Evolutionary conservation across 2,888 invertebrate genomes (phyloP).

Genomic region (Melieria omissa): DNA sequence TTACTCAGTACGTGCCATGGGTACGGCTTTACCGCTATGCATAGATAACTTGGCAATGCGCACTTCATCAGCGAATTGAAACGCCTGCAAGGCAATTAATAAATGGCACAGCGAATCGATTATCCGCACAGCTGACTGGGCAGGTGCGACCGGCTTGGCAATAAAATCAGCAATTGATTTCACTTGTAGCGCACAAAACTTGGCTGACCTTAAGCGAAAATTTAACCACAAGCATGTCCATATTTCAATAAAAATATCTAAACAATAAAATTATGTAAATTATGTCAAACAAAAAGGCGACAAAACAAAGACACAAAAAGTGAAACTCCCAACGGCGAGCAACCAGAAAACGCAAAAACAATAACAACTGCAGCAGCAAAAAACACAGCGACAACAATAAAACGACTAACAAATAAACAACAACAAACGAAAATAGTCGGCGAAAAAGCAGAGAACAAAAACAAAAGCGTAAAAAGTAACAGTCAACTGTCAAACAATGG

Average conservation of each 20-base stretch:
- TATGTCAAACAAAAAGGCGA: conserved; percentile 18
- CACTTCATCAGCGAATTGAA: neutral
- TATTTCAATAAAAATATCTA: conserved; percentile 24
- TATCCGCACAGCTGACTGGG: too few species aligned
- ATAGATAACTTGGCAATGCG: too few species aligned
- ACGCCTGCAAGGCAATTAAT: conserved; percentile 2
- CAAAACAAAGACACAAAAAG: conserved; percentile 21
- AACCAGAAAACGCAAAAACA: conserved; percentile 16
- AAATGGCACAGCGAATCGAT: neutral
- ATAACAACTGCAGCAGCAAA: conserved; percentile 10
- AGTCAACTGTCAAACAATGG: neutral
- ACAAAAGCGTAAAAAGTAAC: neutral
- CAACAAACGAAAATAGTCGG: neutral
- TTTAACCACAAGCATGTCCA: neutral
- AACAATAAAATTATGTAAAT: conserved; percentile 32
- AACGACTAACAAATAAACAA: conserved; percentile 1
- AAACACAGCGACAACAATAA: conserved; percentile 15
- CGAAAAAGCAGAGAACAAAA: neutral
- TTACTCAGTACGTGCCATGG: too few species aligned
- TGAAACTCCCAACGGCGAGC: conserved; percentile 22
- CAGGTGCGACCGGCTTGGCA: too few species aligned
- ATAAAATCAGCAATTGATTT: conserved; percentile 18
- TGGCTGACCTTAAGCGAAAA: conserved; percentile 13
- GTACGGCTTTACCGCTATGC: too few species aligned
- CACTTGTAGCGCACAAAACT: neutral